phyloP scores from a whole-genome alignment of 2,113 vertebrate species.

The Pachypanchax playfairii region DNA sequence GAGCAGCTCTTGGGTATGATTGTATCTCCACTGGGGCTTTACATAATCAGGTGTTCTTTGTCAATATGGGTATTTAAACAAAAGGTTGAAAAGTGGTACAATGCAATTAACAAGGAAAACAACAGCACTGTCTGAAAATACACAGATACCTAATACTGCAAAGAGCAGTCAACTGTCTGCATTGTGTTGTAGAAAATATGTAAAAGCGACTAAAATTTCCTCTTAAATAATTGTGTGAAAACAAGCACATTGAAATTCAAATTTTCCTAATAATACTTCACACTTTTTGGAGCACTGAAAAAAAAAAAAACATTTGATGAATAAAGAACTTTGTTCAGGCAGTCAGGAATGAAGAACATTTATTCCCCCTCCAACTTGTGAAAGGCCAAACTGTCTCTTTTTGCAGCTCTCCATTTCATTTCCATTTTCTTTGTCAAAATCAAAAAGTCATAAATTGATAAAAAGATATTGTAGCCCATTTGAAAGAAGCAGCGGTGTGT shows the following conservation, averaged over 20 bases:
- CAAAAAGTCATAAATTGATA: constrained; percentile 25
- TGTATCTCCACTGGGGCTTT: neutral
- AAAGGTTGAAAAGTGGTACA: constrained; percentile 15
- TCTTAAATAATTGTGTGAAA: neutral
- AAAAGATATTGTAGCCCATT: constrained; percentile 12
- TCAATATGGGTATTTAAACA: constrained; percentile 29
- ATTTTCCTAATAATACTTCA: neutral
- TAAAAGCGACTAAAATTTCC: neutral
- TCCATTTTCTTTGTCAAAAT: constrained; percentile 10
- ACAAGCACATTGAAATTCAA: neutral
- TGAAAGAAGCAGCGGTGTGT: constrained; percentile 16
- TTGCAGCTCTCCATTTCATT: constrained; percentile 18
- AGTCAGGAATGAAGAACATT: neutral
- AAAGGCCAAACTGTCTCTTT: neutral
- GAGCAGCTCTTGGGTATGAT: constrained; percentile 11
- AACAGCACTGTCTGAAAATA: constrained; percentile 5
- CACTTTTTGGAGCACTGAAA: neutral
- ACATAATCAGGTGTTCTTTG: constrained; percentile 19
- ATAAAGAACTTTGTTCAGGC: neutral
- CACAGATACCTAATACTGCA: constrained; percentile 10
- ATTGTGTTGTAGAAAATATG: neutral
- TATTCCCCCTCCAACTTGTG: neutral
- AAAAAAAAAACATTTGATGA: neutral
- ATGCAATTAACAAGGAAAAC: constrained; percentile 11
- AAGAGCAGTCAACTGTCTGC: neutral